Base-by-base conservation (phyloP, 2,113 vertebrate species). In the Tachysurus vachellii region DNA sequence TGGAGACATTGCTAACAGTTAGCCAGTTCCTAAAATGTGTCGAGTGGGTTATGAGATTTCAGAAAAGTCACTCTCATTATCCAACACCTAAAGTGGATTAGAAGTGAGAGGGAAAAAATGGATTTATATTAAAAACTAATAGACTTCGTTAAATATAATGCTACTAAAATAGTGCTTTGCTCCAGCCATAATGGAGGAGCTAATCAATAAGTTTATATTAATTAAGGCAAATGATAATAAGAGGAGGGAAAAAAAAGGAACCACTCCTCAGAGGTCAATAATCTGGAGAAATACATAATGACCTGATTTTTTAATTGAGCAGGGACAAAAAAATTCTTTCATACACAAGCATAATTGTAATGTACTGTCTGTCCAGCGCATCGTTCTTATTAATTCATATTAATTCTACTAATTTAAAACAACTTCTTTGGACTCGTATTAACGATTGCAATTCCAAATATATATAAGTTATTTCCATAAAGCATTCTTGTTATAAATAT, bases 201-300 rank as follows among this genome's bases (percentile, higher is more conserved):
- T 91, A 92, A 94, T 95, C 94, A 95, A 95, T 96, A 96, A 93
- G 96, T 96, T 95, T 96, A 64, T 94, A 89, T 95, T 96, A 97
- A 97, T 97, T 96, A 96, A 96, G 94, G 96, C 93, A 94, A 97
- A 94, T 96, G 94, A 95, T 95, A 94, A 92, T 86, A 94, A 92
- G 95, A 96, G 96, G 94, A 96, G 96, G n/a, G 14, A 26, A 92
- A 94, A 95, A 95, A 94, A 84, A 92, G 91, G 92, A 95, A 95
- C 93, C 93, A 96, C 95, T 95, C 96, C 80, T 93, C 88, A 96
- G 96, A 96, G 93, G 94, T 96, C 94, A 95, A 93, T 96, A 96
- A 95, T 96, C 94, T 95, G 93, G 92, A 91, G 91, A 93, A 96
- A 96, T 76, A 31, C 61, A 84, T 96, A 96, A 96, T 96, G 96